Conservation (phyloP, 1,140 invertebrate genomes). For the Drosophila baimaii region DNA sequence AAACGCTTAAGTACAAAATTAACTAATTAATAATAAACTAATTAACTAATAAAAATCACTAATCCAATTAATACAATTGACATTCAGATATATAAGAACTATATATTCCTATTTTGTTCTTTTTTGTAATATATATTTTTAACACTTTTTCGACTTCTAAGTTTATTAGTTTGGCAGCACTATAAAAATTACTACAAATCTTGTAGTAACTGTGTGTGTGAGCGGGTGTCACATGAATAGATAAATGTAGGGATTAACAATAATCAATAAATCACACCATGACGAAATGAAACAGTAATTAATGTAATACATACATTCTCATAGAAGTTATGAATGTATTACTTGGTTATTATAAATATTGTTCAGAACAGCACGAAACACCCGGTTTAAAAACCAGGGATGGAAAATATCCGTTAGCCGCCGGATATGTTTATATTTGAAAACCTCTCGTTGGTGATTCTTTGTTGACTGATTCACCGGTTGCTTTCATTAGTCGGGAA, state of each 20-base stretch:
- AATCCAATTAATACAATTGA: no score
- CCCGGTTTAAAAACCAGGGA: background rate
- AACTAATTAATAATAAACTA: no score
- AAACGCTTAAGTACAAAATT: no score
- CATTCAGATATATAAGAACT: no score
- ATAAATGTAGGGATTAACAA: constrained; percentile 3
- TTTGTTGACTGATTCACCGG: background rate
- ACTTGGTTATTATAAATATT: background rate
- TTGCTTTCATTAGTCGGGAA: background rate
- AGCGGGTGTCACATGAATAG: background rate
- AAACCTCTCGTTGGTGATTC: background rate
- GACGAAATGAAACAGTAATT: constrained; percentile 1
- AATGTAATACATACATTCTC: background rate
- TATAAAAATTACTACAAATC: background rate
- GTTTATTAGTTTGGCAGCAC: background rate
- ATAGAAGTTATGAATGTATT: background rate
- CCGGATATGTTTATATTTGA: no score
- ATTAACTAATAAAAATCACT: no score
- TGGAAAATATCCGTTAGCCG: background rate
- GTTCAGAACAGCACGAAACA: background rate
- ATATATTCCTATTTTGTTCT: background rate
- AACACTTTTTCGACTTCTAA: background rate
- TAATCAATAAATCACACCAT: constrained; percentile 11
- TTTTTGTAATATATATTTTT: background rate
- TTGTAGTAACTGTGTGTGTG: background rate